A percentile compares a stretch with the other conserved stretches of the same genome.
Conservation (phyloP, 2,888 invertebrate species). For the Tachina grossa region DNA sequence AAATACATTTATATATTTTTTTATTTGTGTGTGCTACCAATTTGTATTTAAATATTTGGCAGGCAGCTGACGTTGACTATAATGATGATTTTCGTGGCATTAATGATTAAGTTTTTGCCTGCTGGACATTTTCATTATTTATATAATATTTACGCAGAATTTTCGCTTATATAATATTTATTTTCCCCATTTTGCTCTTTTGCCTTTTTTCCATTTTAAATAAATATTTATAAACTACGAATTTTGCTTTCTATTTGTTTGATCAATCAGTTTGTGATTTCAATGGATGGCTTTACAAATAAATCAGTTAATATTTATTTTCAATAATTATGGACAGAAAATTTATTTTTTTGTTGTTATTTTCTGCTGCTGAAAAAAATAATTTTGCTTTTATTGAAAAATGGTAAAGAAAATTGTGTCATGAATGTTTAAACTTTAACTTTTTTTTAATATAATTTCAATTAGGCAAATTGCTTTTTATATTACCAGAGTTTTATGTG, state of each 20-base stretch:
- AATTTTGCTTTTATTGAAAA: neutral
- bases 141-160: neutral
- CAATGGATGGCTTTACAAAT: slow-evolving; percentile 25
- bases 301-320: slow-evolving; percentile 31
- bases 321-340: neutral
- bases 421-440: neutral
- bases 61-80: neutral
- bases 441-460: too few species aligned
- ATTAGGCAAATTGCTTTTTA: too few species aligned
- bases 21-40: neutral
- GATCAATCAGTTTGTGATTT: slow-evolving; percentile 28
- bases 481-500: too few species aligned
- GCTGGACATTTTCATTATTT: neutral
- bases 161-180: slow-evolving; percentile 13
- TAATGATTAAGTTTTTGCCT: neutral
- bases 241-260: neutral
- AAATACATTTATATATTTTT: neutral
- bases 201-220: neutral
- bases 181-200: neutral
- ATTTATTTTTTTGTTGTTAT: neutral
- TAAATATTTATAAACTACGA: slow-evolving; percentile 9
- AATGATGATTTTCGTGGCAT: neutral
- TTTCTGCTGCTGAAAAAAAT: too few species aligned
- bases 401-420: neutral
- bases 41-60: neutral